Conservation (phyloP, 2,797 vertebrate genomes). For the Okamejei kenojei region DNA sequence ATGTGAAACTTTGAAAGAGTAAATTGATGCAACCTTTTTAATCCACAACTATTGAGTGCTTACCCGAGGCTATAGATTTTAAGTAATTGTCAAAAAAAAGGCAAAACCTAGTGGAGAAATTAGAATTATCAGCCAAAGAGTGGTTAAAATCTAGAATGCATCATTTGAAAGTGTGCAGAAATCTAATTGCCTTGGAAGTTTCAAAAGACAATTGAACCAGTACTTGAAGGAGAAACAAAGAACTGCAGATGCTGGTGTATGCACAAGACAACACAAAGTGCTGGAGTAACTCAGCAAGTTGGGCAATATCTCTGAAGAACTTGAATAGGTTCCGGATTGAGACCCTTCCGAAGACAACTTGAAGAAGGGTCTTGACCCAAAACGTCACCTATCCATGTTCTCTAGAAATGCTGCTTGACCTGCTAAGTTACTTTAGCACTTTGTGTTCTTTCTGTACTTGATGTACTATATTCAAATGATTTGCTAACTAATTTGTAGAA, state of each 20-base stretch:
- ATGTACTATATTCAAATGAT: too few species aligned
- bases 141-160: not conserved
- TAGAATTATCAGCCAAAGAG: not conserved
- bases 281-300: too few species aligned
- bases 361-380: too few species aligned
- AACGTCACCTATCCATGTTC: too few species aligned
- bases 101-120: not conserved
- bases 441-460: too few species aligned
- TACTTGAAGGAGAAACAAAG: not conserved
- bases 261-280: too few species aligned
- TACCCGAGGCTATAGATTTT: not conserved
- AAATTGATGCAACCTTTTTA: not conserved
- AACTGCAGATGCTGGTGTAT: too few species aligned
- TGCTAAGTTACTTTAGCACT: too few species aligned
- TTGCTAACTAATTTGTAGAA: not conserved
- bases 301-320: too few species aligned
- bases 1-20: not conserved
- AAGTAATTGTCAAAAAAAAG: not conserved
- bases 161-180: not conserved
- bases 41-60: not conserved
- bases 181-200: not conserved
- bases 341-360: too few species aligned
- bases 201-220: not conserved
- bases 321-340: too few species aligned
- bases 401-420: too few species aligned